Evolutionary conservation across 2,113 vertebrate genomes (phyloP), one percentile per base, ranked within the genome.

Genomic region (Alligator sinensis): DNA sequence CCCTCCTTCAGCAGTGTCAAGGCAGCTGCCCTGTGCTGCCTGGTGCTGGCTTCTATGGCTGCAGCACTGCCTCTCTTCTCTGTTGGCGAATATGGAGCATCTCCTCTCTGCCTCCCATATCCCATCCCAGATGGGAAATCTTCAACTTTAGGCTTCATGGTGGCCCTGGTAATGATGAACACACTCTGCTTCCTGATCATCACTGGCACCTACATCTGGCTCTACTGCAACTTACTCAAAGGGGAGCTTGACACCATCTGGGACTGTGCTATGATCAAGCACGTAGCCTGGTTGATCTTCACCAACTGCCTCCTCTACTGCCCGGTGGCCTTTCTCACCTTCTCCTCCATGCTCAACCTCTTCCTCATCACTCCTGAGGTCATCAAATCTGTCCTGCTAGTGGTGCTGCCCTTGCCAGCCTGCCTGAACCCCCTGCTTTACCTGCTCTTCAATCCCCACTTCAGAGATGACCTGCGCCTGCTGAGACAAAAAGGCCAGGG

Each of bases 341-440:
- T 99, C 92, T 99, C 98, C 92, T 99, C 99, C 63, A 98, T 98
- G 70, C 98, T 99, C 89, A 98, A 98, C 92, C 98, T 99, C 90
- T 98, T 99, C 77, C 98, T 98, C 1, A 97, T 99, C 82, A 98
- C 98, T 3, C 99, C 99, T 1, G 99, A 99, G 91, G 99, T 99
- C 34, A 97, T 99, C 89, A 99, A 99, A 96, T 99, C 99, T 0
- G 76, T 99, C 54, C 98, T 99, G 18, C 98, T 99, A 4, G 98
- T 99, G 89, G 98, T 99, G 14, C 97, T 99, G 95, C 99, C 99
- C 1, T 97, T 99, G 93, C 99, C 99, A 0, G 98, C 99, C 83
- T 99, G 99, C 97, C 98, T 99, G 88, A 99, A 99, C 96, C 99
- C 99, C 0, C 95, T 99, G 96, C 98, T 99, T 82, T 99, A 99